Base-by-base conservation (phyloP, 2,113 vertebrate species). In the Corythaixoides concolor region DNA sequence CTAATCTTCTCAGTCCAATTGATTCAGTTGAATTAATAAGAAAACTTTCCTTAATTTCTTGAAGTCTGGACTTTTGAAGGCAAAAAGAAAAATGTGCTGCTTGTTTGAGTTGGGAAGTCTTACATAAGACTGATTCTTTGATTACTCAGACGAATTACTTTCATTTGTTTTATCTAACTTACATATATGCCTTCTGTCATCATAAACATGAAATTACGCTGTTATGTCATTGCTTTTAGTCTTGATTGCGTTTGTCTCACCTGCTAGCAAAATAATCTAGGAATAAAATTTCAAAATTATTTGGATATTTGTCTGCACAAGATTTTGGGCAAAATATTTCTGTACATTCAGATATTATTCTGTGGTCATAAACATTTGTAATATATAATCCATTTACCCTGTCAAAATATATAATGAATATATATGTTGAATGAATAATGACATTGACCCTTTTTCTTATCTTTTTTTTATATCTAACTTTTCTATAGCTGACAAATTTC, bases 361-460 rank as follows among this genome's bases (percentile, higher is more conserved):
- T 80, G 45, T 41, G 10, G 11, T 47, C 23, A 43, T 8, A 73
- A 32, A 52, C 0, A 20, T 62, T 62, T 67, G 6, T 72, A 69
- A 59, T 26, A 81, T 60, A 55, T 33, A 64, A 63, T 50, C 17
- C 9, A 33, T 23, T 74, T 90, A 52, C 19, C 28, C 28, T 33
- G 8, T 60, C 32, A 81, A 19, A 73, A 74, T 74, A 26, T 60
- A 17, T 77, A 70, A 64, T 8, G 58, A 70, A 64, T n/a, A n/a
- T n/a, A n/a, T n/a, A n/a, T n/a, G n/a, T n/a, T n/a, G n/a, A n/a
- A 76, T 16, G 5, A 56, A 43, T 37, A 0, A 37, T 45, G 6
- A 9, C 5, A 45, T 39, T 72, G 23, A 2, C 24, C 3, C 2
- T 26, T 64, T 62, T 69, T 45, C 19, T 47, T 49, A 15, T 45